Base-by-base conservation (phyloP, 2,888 invertebrate species). In the Amphimallon solstitiale region DNA sequence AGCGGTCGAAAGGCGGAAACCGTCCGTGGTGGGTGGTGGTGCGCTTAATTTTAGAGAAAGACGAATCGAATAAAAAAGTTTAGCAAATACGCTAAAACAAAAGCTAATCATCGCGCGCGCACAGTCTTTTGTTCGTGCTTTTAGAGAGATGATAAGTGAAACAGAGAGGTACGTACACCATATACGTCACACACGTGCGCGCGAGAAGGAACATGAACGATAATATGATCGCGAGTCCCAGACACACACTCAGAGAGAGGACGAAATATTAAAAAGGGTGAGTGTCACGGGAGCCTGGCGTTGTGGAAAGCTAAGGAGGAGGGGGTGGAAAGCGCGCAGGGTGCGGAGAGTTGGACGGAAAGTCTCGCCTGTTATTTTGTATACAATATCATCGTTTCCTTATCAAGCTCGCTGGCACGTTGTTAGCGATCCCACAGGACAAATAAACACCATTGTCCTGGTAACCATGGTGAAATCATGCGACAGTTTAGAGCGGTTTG, bases 401-500 rank as follows among this genome's bases (percentile, higher is more conserved):
- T 82, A 82, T 82, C 82, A 77, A 78, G 76, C 78, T 77, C 79
- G 80, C 79, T 79, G 79, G 79, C 81, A 82, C 82, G 81, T 82
- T 82, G 83, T 83, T 83, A 82, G 81, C 78, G 82, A 81, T 82
- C 83, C 81, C 82, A 75, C 80, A 82, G 82, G 82, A 83, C 82
- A 81, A 82, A 82, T 82, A 82, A 83, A 83, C 83, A 82, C 81
- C 82, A 82, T 83, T 82, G 82, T 83, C 79, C 80, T 76, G 78
- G 82, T 83, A 82, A 82, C 83, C 82, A 82, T 82, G 82, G 83
- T 80, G 81, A 82, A 81, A 80, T 81, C 82, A 79, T 79, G 80
- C 81, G 81, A 80, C 81, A 79, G 79, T 78, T 78, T 76, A 76
- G 75, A 76, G 78, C 75, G 74, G 71, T 75, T 74, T 74, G 71